Conservation (phyloP, 2,888 invertebrate species). For the Drosophila testacea region DNA sequence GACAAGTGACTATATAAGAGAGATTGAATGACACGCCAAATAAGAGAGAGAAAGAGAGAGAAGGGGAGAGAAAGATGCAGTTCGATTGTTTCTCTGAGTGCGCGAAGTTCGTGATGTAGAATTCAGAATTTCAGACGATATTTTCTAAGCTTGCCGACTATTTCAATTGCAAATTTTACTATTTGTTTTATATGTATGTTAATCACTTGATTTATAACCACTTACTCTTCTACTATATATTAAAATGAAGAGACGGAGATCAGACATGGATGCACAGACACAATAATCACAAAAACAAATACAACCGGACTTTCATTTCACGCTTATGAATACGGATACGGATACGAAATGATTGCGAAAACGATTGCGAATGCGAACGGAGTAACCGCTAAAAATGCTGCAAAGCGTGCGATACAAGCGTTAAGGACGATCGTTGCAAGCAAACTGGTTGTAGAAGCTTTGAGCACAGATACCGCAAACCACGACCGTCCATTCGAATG, state of each 20-base stretch:
- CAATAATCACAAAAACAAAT: constrained; percentile 8
- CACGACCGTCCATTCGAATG: constrained; percentile 42
- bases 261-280: not conserved
- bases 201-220: constrained; percentile 1
- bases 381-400: constrained; percentile 17
- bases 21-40: not conserved
- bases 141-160: constrained; percentile 3
- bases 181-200: not conserved
- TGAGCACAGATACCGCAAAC: constrained; percentile 26
- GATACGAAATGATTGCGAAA: constrained; percentile 1
- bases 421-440: constrained; percentile 74
- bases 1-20: not conserved
- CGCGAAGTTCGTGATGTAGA: not conserved
- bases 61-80: not conserved
- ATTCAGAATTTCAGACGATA: not conserved
- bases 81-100: not conserved
- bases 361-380: not conserved
- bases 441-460: constrained; percentile 66
- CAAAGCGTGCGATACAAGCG: constrained; percentile 19
- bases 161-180: constrained; percentile 2
- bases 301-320: not conserved
- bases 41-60: not conserved
- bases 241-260: not conserved
- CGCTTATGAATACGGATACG: constrained; percentile 5
- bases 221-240: not conserved